Conservation (phyloP, 1,140 invertebrate species). For the Lasioglossum baleicum region DNA sequence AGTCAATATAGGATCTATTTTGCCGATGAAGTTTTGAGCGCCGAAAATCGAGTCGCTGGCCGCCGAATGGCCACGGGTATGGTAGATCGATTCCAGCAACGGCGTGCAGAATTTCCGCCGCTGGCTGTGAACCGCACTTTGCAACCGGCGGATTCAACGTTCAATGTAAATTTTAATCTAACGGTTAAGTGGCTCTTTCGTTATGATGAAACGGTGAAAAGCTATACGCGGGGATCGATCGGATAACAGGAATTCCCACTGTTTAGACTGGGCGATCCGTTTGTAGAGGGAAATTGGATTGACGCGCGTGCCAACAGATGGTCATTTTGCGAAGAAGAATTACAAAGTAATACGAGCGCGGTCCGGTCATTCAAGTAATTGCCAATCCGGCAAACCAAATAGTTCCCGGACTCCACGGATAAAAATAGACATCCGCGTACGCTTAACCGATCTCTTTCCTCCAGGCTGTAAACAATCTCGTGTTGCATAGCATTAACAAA, state of each 20-base stretch:
- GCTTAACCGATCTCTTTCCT: too few species aligned
- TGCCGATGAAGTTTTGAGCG: conserved; percentile 9
- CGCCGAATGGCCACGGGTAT: neutral
- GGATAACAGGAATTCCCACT: neutral
- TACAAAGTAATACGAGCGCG: neutral
- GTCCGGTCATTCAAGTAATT: neutral
- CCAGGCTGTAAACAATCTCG: neutral
- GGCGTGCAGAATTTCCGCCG: conserved; percentile 21
- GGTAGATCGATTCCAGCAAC: conserved; percentile 26
- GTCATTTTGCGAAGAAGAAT: neutral
- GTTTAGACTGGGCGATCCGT: neutral
- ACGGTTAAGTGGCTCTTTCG: conserved; percentile 23
- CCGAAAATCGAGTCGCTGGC: conserved; percentile 36
- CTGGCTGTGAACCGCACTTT: neutral
- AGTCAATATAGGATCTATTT: conserved; percentile 23
- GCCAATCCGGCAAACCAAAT: neutral
- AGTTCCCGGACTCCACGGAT: neutral
- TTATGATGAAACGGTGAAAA: conserved; percentile 27
- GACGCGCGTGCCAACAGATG: neutral
- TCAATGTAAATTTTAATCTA: conserved; percentile 30
- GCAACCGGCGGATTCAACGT: neutral
- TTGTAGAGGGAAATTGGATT: conserved; percentile 20
- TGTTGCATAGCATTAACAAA: neutral
- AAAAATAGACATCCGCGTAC: neutral
- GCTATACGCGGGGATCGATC: neutral